Base-by-base conservation (phyloP, 2,888 invertebrate genomes). In the Xylocampa areola region DNA sequence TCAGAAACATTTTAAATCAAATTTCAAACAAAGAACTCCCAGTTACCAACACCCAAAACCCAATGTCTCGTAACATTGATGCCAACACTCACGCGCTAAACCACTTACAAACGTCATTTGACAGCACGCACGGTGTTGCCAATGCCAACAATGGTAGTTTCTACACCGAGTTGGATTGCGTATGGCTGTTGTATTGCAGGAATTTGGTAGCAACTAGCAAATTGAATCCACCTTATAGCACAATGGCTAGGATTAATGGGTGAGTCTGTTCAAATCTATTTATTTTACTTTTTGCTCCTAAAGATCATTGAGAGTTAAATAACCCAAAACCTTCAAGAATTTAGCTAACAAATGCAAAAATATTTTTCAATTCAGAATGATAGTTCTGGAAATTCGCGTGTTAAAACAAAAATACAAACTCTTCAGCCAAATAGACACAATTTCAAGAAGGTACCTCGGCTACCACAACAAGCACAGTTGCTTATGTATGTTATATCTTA, bases 241-340 rank as follows among this genome's bases (percentile, higher is more conserved):
- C 94, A 2, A 94, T 95, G 84, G 95, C 95, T 0, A 93, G 95
- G 70, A 94, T 95, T 60, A 95, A 95, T 79, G 95, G 95, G 95
- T 95, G 66, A 81, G 82, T 71, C 2, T 33, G 17, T 39, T 41
- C 4, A n/a, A 11, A 16, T 30, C n/a, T n/a, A 2, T n/a, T 1
- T 7, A 19, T 21, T 29, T 4, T 27, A 29, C 29, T 19, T 23
- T 7, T n/a, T 21, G 7, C 8, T 16, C 1, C 13, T n/a, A 13
- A 4, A 30, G n/a, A n/a, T n/a, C n/a, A n/a, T n/a, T n/a, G n/a
- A n/a, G n/a, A n/a, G n/a, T n/a, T n/a, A n/a, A n/a, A n/a, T n/a
- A n/a, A n/a, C n/a, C n/a, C n/a, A n/a, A n/a, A n/a, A n/a, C n/a
- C n/a, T n/a, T n/a, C n/a, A n/a, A n/a, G n/a, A n/a, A n/a, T n/a